Conservation (phyloP, 2,113 vertebrate genomes). For the Gymnocephalus cernua region DNA sequence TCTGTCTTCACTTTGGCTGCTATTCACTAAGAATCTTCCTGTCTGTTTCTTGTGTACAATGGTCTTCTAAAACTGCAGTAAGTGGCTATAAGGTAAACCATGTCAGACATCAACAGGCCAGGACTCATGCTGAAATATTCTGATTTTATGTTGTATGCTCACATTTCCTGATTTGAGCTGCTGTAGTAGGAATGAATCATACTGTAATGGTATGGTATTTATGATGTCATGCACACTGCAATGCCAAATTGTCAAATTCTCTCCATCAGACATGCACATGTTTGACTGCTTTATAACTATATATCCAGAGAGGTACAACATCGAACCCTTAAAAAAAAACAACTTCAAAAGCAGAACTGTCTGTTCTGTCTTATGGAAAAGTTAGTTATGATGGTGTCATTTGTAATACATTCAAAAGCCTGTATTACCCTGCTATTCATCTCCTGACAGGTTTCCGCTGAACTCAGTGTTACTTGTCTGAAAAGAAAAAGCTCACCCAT, state of each 20-base stretch:
- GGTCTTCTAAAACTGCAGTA: neutral
- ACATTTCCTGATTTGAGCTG: neutral
- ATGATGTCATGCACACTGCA: neutral
- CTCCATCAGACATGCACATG: neutral
- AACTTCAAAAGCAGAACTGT: constrained; percentile 31
- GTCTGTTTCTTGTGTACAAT: neutral
- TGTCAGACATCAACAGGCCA: neutral
- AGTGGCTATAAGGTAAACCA: neutral
- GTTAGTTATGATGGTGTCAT: constrained; percentile 48
- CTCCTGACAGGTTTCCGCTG: constrained; percentile 57
- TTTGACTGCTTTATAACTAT: neutral
- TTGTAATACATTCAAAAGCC: constrained; percentile 61
- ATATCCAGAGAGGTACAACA: constrained; percentile 18
- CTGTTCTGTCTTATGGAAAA: constrained; percentile 30
- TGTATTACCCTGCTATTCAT: constrained; percentile 51
- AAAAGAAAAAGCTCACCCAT: constrained; percentile 28
- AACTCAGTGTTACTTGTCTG: constrained; percentile 15
- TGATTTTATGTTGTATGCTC: neutral
- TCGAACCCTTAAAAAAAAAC: constrained; percentile 2
- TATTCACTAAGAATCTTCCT: neutral
- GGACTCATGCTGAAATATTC: neutral
- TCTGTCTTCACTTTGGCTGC: neutral
- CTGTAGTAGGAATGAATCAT: neutral
- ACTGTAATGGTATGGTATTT: neutral
- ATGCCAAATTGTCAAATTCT: accelerated